A percentile compares a stretch with the other conserved stretches of the same genome.
These are phyloP conservation scores for Leucophenga maculata DNA, from an alignment of 2,888 invertebrate genomes.

Conservation along the genomic window DNA sequence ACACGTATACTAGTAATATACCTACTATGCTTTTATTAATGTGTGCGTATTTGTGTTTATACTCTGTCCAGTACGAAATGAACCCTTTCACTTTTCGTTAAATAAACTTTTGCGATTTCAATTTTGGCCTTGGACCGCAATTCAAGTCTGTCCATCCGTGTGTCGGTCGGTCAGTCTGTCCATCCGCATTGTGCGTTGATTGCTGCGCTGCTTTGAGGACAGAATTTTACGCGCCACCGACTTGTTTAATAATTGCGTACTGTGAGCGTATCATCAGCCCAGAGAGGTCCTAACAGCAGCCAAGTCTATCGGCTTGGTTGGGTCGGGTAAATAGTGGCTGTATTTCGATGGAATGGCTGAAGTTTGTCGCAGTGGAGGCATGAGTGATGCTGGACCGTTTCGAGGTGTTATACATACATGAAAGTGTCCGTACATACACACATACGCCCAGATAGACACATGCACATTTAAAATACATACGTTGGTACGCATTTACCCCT, in stretches of 20 bases:
- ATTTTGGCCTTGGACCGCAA: constrained; percentile 30
- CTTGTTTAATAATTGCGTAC: constrained; percentile 59
- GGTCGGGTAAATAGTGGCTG: not conserved
- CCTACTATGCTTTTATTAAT: constrained; percentile 24
- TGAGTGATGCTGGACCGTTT: constrained; percentile 54
- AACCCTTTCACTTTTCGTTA: constrained; percentile 45
- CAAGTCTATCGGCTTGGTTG: too few relatives aligned
- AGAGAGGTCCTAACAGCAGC: too few relatives aligned
- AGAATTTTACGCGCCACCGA: constrained; percentile 62
- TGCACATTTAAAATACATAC: not conserved
- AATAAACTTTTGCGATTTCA: constrained; percentile 60
- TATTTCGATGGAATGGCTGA: constrained; percentile 35
- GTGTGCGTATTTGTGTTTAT: constrained; percentile 15
- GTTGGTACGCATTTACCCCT: constrained; percentile 35
- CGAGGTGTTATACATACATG: constrained; percentile 1
- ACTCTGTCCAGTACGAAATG: constrained; percentile 26
- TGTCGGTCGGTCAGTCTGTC: constrained; percentile 39
- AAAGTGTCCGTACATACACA: too few relatives aligned
- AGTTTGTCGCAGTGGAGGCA: constrained; percentile 64
- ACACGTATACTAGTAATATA: constrained; percentile 7
- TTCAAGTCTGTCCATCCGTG: constrained; percentile 11
- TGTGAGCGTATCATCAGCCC: constrained; percentile 2
- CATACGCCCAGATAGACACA: not conserved
- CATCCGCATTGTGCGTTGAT: not conserved
- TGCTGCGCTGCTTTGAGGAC: constrained; percentile 46